A percentile compares a stretch with the other conserved stretches of the same genome.
phyloP scores from a whole-genome alignment of 1,140 invertebrate genomes.

The Trialeurodes vaporariorum region DNA sequence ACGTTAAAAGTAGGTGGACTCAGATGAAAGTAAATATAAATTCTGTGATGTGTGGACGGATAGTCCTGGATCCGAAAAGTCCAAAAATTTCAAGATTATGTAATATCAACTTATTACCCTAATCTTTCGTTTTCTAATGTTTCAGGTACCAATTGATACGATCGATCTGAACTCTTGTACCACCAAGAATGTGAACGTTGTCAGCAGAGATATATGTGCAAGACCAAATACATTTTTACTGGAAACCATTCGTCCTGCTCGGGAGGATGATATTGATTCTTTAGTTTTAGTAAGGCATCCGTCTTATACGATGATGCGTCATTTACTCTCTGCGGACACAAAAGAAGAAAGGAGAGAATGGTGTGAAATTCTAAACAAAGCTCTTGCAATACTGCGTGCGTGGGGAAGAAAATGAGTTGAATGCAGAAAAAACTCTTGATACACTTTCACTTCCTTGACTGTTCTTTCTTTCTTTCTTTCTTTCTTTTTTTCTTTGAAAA shows the following conservation, averaged over 20 bases:
- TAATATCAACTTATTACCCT: not conserved
- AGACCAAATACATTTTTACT: conserved; percentile 77
- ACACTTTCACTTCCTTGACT: too few species aligned
- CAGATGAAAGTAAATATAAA: too few species aligned
- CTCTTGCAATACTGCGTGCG: conserved; percentile 26
- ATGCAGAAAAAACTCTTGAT: too few species aligned
- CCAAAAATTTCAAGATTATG: not conserved
- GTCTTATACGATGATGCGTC: conserved; percentile 29
- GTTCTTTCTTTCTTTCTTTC: too few species aligned
- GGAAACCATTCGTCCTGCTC: conserved; percentile 45
- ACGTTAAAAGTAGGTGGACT: too few species aligned
- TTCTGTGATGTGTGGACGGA: too few species aligned
- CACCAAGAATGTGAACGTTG: conserved; percentile 58
- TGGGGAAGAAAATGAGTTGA: not conserved
- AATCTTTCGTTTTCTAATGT: too few species aligned
- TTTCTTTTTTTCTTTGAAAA: too few species aligned
- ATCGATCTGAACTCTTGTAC: conserved; percentile 64
- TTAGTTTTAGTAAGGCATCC: not conserved
- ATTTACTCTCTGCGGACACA: conserved; percentile 70
- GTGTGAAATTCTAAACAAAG: conserved; percentile 72
- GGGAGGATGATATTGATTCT: not conserved
- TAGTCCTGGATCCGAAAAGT: too few species aligned
- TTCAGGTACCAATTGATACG: conserved; percentile 60
- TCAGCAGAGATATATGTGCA: conserved; percentile 79
- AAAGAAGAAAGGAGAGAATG: conserved; percentile 76